A percentile compares a stretch with the other conserved stretches of the same genome.
These are phyloP conservation scores for Trichogramma evanescens DNA, from an alignment of 2,888 invertebrate genomes.

Conservation along the genomic window DNA sequence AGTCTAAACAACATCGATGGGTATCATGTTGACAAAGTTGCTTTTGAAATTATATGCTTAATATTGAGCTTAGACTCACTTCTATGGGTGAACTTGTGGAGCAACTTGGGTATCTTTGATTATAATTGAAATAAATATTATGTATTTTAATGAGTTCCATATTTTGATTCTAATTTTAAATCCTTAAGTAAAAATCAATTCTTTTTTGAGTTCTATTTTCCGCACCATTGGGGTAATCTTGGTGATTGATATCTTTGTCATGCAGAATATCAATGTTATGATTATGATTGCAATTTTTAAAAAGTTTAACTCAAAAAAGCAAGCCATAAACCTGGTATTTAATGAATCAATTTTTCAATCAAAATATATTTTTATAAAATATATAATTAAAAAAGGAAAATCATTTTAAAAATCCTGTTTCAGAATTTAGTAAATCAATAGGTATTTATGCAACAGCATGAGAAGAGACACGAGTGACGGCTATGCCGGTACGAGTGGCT, in stretches of 20 bases:
- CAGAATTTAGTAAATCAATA: too few relatives aligned
- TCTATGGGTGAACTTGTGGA: constrained; percentile 75
- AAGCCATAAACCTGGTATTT: background rate
- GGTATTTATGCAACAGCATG: too few relatives aligned
- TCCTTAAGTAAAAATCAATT: too few relatives aligned
- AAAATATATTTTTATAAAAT: background rate
- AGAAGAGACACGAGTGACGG: too few relatives aligned
- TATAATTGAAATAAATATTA: constrained; percentile 27
- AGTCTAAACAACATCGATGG: constrained; percentile 75
- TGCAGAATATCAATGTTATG: background rate
- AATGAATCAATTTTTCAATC: constrained; percentile 4
- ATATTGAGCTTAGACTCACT: constrained; percentile 58
- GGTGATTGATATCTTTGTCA: too few relatives aligned
- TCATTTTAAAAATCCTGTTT: too few relatives aligned
- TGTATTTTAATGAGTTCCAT: too few relatives aligned
- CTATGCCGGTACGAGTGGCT: too few relatives aligned
- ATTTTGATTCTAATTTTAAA: too few relatives aligned
- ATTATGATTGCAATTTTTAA: background rate
- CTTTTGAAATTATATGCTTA: constrained; percentile 42
- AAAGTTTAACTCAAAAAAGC: background rate
- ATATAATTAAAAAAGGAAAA: too few relatives aligned
- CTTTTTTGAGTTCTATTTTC: too few relatives aligned
- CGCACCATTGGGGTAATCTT: too few relatives aligned
- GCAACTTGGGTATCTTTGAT: constrained; percentile 56
- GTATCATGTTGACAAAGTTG: constrained; percentile 51